Conservation (phyloP, 1,140 invertebrate species). For the Aphis craccivora region DNA sequence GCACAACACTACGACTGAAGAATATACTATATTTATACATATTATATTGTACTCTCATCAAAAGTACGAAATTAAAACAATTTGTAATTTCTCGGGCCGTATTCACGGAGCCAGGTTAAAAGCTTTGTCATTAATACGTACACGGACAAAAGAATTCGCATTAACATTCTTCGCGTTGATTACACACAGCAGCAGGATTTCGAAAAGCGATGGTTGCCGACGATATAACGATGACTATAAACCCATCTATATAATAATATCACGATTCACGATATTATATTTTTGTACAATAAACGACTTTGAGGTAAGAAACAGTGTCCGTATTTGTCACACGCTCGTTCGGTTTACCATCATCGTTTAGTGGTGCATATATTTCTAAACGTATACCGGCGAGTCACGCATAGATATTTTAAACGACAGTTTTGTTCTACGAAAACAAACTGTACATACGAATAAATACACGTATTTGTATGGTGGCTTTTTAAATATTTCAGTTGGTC, state of each 20-base stretch:
- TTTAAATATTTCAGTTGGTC: slow-evolving; percentile 4
- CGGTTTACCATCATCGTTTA: background rate
- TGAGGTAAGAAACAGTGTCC: background rate
- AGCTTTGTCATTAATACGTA: background rate
- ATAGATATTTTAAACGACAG: slow-evolving; percentile 18
- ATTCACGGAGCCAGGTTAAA: background rate
- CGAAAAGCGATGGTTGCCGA: background rate
- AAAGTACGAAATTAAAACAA: slow-evolving; percentile 40
- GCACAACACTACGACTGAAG: background rate
- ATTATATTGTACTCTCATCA: background rate
- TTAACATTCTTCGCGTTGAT: slow-evolving; percentile 16
- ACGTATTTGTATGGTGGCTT: background rate
- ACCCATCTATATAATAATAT: background rate
- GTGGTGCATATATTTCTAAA: background rate
- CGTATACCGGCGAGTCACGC: background rate
- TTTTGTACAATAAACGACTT: background rate
- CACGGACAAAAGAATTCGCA: slow-evolving; percentile 8
- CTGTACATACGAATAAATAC: background rate
- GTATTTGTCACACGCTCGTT: background rate
- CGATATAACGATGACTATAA: background rate
- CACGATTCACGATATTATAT: background rate
- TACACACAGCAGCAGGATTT: background rate
- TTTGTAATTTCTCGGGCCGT: slow-evolving; percentile 25
- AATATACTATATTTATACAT: background rate
- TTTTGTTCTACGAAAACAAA: background rate